Conservation (phyloP, 2,113 vertebrate genomes). For the Saimiri boliviensis region DNA sequence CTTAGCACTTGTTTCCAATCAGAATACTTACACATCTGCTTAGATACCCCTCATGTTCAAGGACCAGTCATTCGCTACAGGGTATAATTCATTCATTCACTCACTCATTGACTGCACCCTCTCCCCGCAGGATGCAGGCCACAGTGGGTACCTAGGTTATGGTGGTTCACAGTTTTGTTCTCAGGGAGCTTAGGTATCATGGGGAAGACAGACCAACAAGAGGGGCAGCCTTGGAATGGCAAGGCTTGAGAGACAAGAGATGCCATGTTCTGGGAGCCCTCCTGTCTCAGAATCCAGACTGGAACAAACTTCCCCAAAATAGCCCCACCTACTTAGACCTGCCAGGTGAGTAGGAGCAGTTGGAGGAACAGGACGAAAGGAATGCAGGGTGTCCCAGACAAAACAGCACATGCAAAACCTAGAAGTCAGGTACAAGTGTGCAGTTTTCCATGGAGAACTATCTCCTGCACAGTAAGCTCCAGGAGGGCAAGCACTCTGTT, state of each 20-base stretch:
- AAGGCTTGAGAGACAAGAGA: neutral
- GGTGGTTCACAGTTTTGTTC: neutral
- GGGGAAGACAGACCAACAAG: neutral
- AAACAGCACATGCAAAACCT: neutral
- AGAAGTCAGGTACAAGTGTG: neutral
- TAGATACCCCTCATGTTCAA: neutral
- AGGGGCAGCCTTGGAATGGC: neutral
- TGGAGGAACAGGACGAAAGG: neutral
- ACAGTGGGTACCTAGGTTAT: too few relatives aligned
- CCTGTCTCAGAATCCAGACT: neutral
- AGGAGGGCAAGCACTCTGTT: neutral
- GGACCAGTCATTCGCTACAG: neutral
- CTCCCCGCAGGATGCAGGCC: neutral
- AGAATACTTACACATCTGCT: neutral
- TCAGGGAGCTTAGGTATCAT: neutral
- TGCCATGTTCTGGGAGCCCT: neutral
- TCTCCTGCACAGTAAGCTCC: neutral
- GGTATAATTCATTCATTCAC: neutral
- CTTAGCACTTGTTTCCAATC: neutral
- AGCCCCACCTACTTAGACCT: neutral
- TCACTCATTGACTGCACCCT: neutral
- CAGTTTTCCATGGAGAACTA: neutral
- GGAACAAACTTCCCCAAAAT: neutral
- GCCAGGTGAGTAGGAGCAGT: neutral
- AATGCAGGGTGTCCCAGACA: neutral